Conservation (phyloP, 2,888 invertebrate species). For the Eristalinus aeneus region DNA sequence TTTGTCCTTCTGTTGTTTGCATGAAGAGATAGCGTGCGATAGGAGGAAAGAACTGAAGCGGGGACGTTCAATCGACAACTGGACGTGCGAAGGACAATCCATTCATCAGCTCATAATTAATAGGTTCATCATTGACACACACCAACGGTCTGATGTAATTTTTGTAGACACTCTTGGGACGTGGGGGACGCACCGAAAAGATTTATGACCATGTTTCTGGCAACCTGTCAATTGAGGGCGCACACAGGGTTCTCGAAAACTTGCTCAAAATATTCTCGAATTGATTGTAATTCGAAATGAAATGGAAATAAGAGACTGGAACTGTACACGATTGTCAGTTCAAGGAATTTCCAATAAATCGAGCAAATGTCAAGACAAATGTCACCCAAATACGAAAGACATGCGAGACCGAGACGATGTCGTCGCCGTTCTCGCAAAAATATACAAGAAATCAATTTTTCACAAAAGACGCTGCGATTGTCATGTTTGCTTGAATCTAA, state of each 20-base stretch:
- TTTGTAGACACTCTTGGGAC: conserved; percentile 12
- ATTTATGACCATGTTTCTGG: conserved; percentile 45
- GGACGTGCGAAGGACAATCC: conserved; percentile 3
- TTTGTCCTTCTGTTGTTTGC: too few species aligned
- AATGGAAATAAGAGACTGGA: conserved; percentile 7
- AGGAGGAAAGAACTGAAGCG: not conserved
- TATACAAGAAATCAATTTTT: conserved; percentile 23
- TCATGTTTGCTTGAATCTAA: conserved; percentile 56
- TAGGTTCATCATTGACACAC: conserved; percentile 41
- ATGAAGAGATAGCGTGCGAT: too few species aligned
- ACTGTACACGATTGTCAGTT: conserved; percentile 40
- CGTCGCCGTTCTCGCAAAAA: not conserved
- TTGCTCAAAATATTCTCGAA: conserved; percentile 23
- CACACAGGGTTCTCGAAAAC: not conserved
- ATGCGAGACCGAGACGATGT: conserved; percentile 2
- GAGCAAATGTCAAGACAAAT: conserved; percentile 60
- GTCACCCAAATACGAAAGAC: conserved; percentile 46
- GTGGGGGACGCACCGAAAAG: not conserved
- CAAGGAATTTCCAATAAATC: conserved; percentile 64
- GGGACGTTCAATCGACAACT: not conserved
- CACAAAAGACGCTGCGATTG: not conserved
- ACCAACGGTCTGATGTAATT: not conserved
- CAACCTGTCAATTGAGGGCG: conserved; percentile 34
- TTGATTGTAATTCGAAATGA: conserved; percentile 46
- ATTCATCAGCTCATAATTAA: conserved; percentile 42